phyloP scores from a whole-genome alignment of 2,888 invertebrate genomes.

The Chrysolina americana region DNA sequence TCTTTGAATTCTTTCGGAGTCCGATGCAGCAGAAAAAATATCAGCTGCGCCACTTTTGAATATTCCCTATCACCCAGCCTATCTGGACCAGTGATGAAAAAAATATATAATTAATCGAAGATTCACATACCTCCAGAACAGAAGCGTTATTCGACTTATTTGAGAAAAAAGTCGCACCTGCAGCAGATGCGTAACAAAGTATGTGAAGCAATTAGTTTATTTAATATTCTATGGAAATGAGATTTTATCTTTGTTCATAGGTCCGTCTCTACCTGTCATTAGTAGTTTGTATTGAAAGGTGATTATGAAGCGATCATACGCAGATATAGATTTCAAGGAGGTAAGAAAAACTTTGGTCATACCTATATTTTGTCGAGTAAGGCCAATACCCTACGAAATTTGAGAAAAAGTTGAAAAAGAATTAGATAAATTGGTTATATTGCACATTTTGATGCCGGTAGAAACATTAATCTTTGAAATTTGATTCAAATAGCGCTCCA shows the following conservation, averaged over 20 bases:
- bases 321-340: neutral
- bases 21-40: slow-evolving; percentile 31
- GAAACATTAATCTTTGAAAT: too few species aligned
- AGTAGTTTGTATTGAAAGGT: neutral
- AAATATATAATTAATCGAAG: slow-evolving; percentile 38
- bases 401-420: too few species aligned
- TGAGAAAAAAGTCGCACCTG: slow-evolving; percentile 38
- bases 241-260: slow-evolving; percentile 19
- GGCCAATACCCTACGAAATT: too few species aligned
- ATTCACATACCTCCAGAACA: slow-evolving; percentile 28
- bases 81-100: slow-evolving; percentile 29
- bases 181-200: slow-evolving; percentile 47
- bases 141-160: slow-evolving; percentile 35
- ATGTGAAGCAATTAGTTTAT: slow-evolving; percentile 41
- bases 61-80: slow-evolving; percentile 7
- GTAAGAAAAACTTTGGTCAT: too few species aligned
- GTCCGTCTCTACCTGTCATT: slow-evolving; percentile 21
- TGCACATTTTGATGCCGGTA: too few species aligned
- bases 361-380: too few species aligned
- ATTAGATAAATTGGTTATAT: too few species aligned
- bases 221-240: slow-evolving; percentile 36
- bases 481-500: too few species aligned
- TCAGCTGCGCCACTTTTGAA: slow-evolving; percentile 30
- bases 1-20: slow-evolving; percentile 11
- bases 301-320: neutral